Evolutionary conservation across 1,140 invertebrate species (phyloP).

Genomic region (Acromyrmex heyeri): DNA sequence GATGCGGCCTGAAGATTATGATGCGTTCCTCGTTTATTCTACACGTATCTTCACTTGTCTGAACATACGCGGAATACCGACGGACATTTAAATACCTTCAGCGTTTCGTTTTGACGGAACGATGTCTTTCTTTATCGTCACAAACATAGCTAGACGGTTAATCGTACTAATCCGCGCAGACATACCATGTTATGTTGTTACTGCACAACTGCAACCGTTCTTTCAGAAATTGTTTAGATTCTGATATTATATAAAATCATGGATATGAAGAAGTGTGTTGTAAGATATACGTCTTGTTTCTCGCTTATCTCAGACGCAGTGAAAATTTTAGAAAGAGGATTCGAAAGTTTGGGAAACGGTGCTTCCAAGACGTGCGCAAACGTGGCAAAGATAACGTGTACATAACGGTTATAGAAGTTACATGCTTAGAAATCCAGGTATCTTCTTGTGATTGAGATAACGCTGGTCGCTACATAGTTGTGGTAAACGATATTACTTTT

Average conservation of each 20-base stretch:
- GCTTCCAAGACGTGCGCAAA: constrained; percentile 20
- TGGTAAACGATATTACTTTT: constrained; percentile 26
- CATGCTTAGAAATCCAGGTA: constrained; percentile 13
- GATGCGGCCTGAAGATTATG: constrained; percentile 37
- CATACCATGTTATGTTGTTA: neutral
- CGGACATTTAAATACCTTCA: constrained; percentile 11
- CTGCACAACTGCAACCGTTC: too few species aligned
- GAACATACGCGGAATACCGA: neutral
- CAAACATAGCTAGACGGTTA: neutral
- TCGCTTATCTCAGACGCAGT: neutral
- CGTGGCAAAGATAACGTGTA: constrained; percentile 27
- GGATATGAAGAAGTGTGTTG: neutral
- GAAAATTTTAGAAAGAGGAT: constrained; percentile 36
- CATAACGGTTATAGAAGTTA: constrained; percentile 33
- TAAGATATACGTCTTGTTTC: neutral
- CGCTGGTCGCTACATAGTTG: neutral
- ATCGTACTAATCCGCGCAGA: neutral
- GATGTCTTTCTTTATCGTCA: neutral
- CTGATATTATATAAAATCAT: neutral
- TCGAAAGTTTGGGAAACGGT: constrained; percentile 42
- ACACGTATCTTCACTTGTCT: constrained; percentile 25
- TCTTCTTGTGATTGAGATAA: constrained; percentile 44
- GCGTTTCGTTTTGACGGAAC: constrained; percentile 9
- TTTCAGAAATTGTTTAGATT: neutral
- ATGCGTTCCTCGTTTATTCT: constrained; percentile 22